Percentiles rank a stretch among this genome's conserved stretches.
Conservation (phyloP, 2,113 vertebrate species). For the Pituophis catenifer region DNA sequence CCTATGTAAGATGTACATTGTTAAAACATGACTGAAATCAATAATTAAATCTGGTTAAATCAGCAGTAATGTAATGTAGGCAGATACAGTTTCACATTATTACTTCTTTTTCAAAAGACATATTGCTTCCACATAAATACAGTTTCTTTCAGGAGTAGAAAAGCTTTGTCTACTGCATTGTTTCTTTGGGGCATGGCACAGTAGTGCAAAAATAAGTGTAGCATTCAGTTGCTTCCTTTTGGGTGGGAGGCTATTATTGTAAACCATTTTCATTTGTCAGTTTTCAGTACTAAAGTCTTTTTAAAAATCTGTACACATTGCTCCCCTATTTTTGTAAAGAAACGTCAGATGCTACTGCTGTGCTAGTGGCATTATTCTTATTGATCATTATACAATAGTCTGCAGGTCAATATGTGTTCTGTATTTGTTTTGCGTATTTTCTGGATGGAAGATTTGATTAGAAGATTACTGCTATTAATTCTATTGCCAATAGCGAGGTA, state of each 20-base stretch:
- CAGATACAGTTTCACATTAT: not conserved
- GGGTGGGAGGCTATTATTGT: not conserved
- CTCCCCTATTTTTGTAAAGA: not conserved
- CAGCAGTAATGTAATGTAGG: not conserved
- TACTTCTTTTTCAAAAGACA: not conserved
- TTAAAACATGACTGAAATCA: not conserved
- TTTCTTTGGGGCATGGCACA: not conserved
- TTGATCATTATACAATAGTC: not conserved
- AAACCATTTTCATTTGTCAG: not conserved
- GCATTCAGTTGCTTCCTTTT: fast-evolving
- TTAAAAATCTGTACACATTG: not conserved
- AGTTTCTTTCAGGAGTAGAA: not conserved
- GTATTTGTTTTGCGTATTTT: not conserved
- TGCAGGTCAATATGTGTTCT: not conserved
- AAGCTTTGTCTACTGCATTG: not conserved
- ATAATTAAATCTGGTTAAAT: conserved; percentile 2
- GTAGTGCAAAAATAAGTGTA: not conserved
- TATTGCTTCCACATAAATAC: not conserved
- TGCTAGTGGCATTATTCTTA: not conserved
- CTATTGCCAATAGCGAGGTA: not conserved
- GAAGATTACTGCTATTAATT: not conserved
- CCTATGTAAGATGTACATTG: not conserved
- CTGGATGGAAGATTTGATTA: not conserved
- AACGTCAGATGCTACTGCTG: not conserved
- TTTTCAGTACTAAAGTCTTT: not conserved